Percentiles rank a stretch among this genome's conserved stretches.
Evolutionary conservation across 1,140 invertebrate genomes (phyloP).

Genomic region (Pseudoatta argentina): DNA sequence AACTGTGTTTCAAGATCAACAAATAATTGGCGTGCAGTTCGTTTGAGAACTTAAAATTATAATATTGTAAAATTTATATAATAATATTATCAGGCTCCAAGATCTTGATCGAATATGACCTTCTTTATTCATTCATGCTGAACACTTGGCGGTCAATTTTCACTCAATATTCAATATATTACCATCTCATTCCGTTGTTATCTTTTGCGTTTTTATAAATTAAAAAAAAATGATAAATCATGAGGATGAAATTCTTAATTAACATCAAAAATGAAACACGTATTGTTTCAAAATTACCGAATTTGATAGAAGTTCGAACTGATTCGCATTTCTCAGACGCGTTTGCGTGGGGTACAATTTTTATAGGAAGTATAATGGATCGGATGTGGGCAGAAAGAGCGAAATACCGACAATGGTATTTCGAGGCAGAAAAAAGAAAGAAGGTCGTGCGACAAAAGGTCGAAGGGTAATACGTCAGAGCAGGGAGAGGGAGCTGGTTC

Average conservation of each 20-base stretch:
- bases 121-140: too few relatives aligned
- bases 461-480: slow-evolving; percentile 73
- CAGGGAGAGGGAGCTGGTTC: not conserved
- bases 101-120: too few relatives aligned
- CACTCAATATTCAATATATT: not conserved
- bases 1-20: too few relatives aligned
- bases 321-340: not conserved
- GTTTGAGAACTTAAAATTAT: too few relatives aligned
- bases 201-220: not conserved
- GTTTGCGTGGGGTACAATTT: slow-evolving; percentile 3
- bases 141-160: too few relatives aligned
- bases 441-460: slow-evolving; percentile 67
- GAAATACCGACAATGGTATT: slow-evolving; percentile 28
- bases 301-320: not conserved
- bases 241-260: not conserved
- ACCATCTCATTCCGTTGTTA: not conserved
- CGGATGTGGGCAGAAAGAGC: not conserved
- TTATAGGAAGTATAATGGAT: slow-evolving; percentile 3
- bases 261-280: not conserved
- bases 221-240: not conserved
- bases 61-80: too few relatives aligned
- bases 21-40: too few relatives aligned
- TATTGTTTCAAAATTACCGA: not conserved
- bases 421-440: slow-evolving; percentile 49
- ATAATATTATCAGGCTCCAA: too few relatives aligned